Percentiles rank a stretch among this genome's conserved stretches.
These are phyloP conservation scores for Epinephelus fuscoguttatus DNA, from an alignment of 2,113 vertebrate species.

Conservation along the genomic window DNA sequence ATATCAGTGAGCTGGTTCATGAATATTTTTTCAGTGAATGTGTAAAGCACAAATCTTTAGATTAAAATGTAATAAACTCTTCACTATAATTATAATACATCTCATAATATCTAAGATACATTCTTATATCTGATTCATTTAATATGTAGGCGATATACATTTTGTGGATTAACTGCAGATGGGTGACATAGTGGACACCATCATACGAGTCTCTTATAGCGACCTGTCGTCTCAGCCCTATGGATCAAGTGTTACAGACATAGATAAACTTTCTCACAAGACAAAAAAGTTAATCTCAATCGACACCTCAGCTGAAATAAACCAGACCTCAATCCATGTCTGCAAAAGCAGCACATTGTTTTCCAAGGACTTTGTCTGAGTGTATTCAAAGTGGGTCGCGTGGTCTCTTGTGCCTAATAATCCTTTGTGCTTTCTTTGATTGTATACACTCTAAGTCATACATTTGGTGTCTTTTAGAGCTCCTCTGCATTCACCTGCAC, in stretches of 20 bases:
- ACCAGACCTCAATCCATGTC: constrained; percentile 18
- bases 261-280: constrained; percentile 43
- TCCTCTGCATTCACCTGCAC: constrained; percentile 43
- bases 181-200: constrained; percentile 58
- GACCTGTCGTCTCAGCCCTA: constrained; percentile 65
- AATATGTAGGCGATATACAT: constrained; percentile 78
- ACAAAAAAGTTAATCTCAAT: constrained; percentile 50
- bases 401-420: constrained; percentile 74
- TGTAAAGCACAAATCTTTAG: constrained; percentile 72
- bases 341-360: constrained; percentile 44
- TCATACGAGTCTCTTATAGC: constrained; percentile 34
- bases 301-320: constrained; percentile 44
- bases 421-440: constrained; percentile 85
- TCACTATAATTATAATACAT: constrained; percentile 79
- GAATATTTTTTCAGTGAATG: constrained; percentile 59
- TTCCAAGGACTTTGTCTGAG: constrained; percentile 40
- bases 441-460: constrained; percentile 73
- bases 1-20: constrained; percentile 83
- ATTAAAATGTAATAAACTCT: constrained; percentile 78
- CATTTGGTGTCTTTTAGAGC: constrained; percentile 75
- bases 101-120: constrained; percentile 82
- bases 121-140: constrained; percentile 81
- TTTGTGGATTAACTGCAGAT: constrained; percentile 70
- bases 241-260: constrained; percentile 68
- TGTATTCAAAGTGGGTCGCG: constrained; percentile 30